Evolutionary conservation across 2,888 invertebrate species (phyloP).

Genomic region (Cryptus armator): DNA sequence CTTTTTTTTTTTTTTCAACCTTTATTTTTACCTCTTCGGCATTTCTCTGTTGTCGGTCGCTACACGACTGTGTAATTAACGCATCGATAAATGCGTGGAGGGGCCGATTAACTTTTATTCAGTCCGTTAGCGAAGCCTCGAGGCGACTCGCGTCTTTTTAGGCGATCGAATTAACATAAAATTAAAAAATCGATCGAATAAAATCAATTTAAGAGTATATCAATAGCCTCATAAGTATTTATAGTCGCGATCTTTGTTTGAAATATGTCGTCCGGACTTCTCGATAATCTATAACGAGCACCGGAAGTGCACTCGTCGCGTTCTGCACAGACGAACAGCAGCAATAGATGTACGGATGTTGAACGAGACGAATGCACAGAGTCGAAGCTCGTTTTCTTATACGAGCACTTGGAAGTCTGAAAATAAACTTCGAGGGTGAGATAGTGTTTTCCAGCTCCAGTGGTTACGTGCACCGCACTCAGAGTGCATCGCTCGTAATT

Average conservation of each 20-base stretch:
- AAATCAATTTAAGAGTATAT: background rate
- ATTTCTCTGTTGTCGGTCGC: background rate
- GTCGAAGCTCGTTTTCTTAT: slow-evolving; percentile 31
- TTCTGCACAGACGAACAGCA: background rate
- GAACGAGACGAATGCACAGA: background rate
- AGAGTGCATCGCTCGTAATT: slow-evolving; percentile 34
- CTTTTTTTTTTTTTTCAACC: slow-evolving; percentile 22
- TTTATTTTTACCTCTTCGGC: background rate
- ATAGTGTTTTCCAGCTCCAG: slow-evolving; percentile 59
- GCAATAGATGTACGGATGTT: background rate
- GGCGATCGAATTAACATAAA: background rate
- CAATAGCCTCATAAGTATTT: background rate
- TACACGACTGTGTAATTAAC: slow-evolving; percentile 46
- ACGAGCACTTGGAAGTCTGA: slow-evolving; percentile 62
- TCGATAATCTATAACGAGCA: slow-evolving; percentile 60
- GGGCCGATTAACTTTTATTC: background rate
- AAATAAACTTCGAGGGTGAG: slow-evolving; percentile 63
- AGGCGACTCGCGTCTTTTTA: background rate
- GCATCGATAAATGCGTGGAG: slow-evolving; percentile 21
- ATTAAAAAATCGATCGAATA: background rate
- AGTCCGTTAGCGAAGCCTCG: background rate
- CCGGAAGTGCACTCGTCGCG: slow-evolving; percentile 63
- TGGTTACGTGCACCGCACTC: background rate
- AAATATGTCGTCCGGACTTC: slow-evolving; percentile 52
- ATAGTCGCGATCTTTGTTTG: slow-evolving; percentile 29